Base-by-base conservation (phyloP, 2,888 invertebrate species). In the Lepidochrysops patricia region DNA sequence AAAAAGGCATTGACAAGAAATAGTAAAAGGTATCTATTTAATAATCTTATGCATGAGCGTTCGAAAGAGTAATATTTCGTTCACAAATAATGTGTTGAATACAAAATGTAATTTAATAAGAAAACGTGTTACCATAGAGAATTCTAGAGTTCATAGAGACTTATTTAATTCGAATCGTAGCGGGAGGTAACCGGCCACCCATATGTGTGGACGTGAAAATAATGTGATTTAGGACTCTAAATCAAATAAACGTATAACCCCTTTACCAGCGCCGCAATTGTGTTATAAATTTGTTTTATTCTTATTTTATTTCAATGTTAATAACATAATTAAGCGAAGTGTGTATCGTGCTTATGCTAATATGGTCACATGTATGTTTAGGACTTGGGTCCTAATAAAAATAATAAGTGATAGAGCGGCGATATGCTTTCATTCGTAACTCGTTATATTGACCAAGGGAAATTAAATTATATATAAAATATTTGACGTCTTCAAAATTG, bases 191-290 rank as follows among this genome's bases (percentile, higher is more conserved):
- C 73, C 69, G 75, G 72, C 84, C 83, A 81, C 82, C 83, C 81
- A 77, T 76, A 79, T 80, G 80, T 83, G 82, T 79, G 71, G 82
- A 83, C 79, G 82, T 62, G 62, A 67, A 69, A 73, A 71, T 73
- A 68, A 71, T 61, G 61, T 57, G 57, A 62, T 67, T 68, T 68
- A 68, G 64, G 62, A 66, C 71, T 73, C 72, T 80, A 80, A 79
- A 82, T 80, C 79, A 50, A 34, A 50, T 5, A 52, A 52, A 80
- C 81, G 80, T 81, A 79, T 81, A 68, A 62, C 57, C 60, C 66
- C 70, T 76, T 75, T 72, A 72, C 73, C 67, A 69, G 65, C 64
- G 70, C 74, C 76, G 72, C 69, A 23, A 34, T 54, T 48, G 52
- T 61, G 48, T 50, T 15, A 37, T 48, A 32, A 35, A 37, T 32